A percentile compares a stretch with the other conserved stretches of the same genome.
phyloP scores from a whole-genome alignment of 2,797 vertebrate genomes.

The Rhinogobio ventralis region DNA sequence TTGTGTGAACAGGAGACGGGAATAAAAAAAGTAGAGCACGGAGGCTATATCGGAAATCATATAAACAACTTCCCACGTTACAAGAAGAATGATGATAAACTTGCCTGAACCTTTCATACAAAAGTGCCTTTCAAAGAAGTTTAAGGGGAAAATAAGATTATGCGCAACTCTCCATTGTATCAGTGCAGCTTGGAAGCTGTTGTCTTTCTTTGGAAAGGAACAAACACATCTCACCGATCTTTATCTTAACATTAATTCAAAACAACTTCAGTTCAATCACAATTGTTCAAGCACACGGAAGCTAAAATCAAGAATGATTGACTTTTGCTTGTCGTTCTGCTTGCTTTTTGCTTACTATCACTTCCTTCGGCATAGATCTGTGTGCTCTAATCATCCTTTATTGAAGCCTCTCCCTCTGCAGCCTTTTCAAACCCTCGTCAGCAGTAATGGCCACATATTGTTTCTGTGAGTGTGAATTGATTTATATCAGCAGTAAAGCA shows the following conservation, averaged over 20 bases:
- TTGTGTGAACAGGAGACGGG: neutral
- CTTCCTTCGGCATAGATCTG: slow-evolving; percentile 71
- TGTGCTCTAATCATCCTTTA: slow-evolving; percentile 77
- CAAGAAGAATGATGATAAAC: neutral
- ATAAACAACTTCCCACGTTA: neutral
- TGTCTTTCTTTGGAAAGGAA: slow-evolving; percentile 16
- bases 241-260: slow-evolving; percentile 43
- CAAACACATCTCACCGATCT: slow-evolving; percentile 22
- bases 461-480: slow-evolving; percentile 86
- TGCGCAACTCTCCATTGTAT: neutral
- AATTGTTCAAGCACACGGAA: slow-evolving; percentile 40
- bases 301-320: slow-evolving; percentile 66
- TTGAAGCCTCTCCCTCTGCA: slow-evolving; percentile 77
- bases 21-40: neutral
- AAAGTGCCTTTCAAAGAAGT: neutral
- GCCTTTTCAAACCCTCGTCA: slow-evolving; percentile 79
- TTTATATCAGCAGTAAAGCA: slow-evolving; percentile 82
- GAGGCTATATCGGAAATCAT: neutral
- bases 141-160: neutral
- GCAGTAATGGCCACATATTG: slow-evolving; percentile 83
- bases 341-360: slow-evolving; percentile 65
- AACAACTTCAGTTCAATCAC: slow-evolving; percentile 51
- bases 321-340: slow-evolving; percentile 63
- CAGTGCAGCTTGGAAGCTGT: neutral
- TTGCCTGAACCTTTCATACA: neutral